Conservation (phyloP, 2,797 vertebrate genomes). For the Babyrousa celebensis region DNA sequence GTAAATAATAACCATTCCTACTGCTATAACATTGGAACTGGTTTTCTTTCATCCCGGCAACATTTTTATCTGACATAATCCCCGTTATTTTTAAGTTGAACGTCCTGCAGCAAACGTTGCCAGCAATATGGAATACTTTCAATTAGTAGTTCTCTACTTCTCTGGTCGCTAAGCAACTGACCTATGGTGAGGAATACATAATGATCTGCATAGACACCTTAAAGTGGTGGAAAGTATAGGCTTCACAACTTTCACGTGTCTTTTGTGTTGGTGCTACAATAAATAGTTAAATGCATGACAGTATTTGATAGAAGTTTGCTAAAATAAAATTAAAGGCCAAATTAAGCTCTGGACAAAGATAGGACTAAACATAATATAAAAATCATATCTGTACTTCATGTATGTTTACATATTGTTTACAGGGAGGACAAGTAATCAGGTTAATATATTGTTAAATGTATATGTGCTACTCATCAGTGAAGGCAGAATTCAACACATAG, state of each 20-base stretch:
- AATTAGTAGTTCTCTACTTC: conserved; percentile 93
- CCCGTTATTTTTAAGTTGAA: conserved; percentile 88
- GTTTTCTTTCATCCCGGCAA: conserved; percentile 87
- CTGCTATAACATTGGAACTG: neutral
- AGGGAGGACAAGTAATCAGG: neutral
- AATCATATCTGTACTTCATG: neutral
- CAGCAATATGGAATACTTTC: conserved; percentile 91
- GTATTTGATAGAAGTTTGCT: conserved; percentile 33
- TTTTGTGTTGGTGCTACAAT: conserved; percentile 38
- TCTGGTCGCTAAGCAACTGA: conserved; percentile 94
- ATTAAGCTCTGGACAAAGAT: conserved; percentile 66
- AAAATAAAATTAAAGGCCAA: conserved; percentile 67
- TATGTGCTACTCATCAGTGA: neutral
- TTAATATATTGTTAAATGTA: neutral
- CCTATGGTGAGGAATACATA: conserved; percentile 93
- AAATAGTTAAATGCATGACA: conserved; percentile 56
- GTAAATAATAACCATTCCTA: conserved; percentile 63
- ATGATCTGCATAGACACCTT: conserved; percentile 88
- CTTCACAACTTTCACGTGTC: conserved; percentile 79
- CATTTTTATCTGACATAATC: conserved; percentile 88
- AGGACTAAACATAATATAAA: neutral
- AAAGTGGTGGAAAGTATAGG: conserved; percentile 78
- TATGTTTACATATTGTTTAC: neutral
- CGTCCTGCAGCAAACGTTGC: conserved; percentile 90
- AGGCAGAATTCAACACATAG: conserved; percentile 27